Percentiles rank a stretch among this genome's conserved stretches.
phyloP scores from a whole-genome alignment of 1,140 invertebrate genomes.

The Drosophila quadrilineata region DNA sequence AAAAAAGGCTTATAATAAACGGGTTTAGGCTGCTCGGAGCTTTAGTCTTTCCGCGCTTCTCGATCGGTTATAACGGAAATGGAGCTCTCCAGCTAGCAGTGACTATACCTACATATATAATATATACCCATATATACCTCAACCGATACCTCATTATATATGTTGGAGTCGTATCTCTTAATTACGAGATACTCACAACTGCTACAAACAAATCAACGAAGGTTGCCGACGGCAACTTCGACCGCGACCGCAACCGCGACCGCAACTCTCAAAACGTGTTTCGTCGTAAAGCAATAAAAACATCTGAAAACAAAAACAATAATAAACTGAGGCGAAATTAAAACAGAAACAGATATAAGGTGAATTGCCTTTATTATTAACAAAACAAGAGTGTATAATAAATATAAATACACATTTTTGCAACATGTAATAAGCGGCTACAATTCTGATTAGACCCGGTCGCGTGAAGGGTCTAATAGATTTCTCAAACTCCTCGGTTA shows the following conservation, averaged over 20 bases:
- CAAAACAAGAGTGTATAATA: conserved; percentile 1
- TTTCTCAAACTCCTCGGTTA: no score
- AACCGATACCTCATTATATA: no score
- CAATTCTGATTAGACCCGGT: no score
- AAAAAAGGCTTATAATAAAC: conserved; percentile 16
- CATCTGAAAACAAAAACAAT: neutral
- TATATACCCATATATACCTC: conserved; percentile 18
- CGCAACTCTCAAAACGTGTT: conserved; percentile 47
- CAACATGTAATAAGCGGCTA: neutral
- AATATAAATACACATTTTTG: neutral
- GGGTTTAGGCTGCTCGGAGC: neutral
- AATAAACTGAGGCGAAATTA: neutral
- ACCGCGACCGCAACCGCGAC: no score
- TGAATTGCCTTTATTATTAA: conserved; percentile 39
- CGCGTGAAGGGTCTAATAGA: no score
- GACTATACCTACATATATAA: neutral
- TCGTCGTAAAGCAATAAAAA: conserved; percentile 29
- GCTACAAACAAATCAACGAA: conserved; percentile 10
- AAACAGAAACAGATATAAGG: conserved; percentile 27
- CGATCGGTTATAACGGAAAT: conserved; percentile 45
- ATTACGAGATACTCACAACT: no score
- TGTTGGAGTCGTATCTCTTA: no score
- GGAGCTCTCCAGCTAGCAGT: conserved; percentile 15
- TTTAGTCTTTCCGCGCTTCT: conserved; percentile 47
- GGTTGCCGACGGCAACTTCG: no score